Evolutionary conservation across 2,797 vertebrate species (phyloP).

Genomic region (Pachyuromys duprasi): DNA sequence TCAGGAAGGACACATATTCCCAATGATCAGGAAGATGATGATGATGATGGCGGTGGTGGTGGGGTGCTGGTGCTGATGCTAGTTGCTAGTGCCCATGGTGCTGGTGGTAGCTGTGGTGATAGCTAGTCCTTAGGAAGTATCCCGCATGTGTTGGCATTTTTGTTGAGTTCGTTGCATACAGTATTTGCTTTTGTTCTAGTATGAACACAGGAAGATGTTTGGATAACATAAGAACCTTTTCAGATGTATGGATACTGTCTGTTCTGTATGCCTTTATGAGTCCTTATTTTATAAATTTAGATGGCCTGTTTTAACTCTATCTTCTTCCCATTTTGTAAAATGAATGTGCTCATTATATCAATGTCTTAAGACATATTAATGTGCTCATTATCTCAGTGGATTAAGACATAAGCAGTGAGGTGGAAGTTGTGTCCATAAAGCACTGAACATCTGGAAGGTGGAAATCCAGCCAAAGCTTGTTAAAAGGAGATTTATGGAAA

Average conservation of each 20-base stretch:
- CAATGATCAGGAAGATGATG: not conserved
- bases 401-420: conserved; percentile 41
- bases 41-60: not conserved
- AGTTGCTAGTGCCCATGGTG: too few species aligned
- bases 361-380: conserved; percentile 52
- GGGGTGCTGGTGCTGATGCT: not conserved
- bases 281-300: conserved; percentile 38
- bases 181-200: not conserved
- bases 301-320: conserved; percentile 16
- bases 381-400: conserved; percentile 9
- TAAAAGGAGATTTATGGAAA: conserved; percentile 61
- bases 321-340: conserved; percentile 37
- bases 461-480: conserved; percentile 48
- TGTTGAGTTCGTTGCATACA: not conserved
- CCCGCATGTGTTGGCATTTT: not conserved
- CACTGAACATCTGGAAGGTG: conserved; percentile 62
- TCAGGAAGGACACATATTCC: not conserved
- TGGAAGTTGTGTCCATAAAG: not conserved
- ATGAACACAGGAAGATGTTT: conserved; percentile 34
- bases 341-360: conserved; percentile 17
- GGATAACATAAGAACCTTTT: not conserved
- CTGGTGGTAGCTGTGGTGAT: too few species aligned
- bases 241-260: not conserved
- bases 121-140: not conserved
- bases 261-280: not conserved